Conservation (phyloP, 2,888 invertebrate species). For the Ichneumon xanthorius region DNA sequence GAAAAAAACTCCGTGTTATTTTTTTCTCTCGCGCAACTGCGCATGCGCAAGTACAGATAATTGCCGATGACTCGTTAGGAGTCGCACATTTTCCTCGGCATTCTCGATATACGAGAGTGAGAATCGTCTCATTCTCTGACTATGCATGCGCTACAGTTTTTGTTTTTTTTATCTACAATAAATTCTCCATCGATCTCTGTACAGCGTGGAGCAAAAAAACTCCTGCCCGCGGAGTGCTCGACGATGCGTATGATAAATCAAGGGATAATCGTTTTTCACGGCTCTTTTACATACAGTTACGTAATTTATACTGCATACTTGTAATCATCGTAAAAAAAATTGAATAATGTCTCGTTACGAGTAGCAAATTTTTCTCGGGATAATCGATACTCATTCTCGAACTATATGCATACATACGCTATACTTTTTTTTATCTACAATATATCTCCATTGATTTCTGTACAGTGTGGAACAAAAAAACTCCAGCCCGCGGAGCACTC, state of each 20-base stretch:
- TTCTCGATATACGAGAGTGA: not conserved
- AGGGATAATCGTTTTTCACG: not conserved
- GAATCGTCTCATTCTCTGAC: not conserved
- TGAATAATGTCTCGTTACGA: not conserved
- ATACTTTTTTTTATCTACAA: constrained; percentile 28
- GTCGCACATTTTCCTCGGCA: no score
- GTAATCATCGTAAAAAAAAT: not conserved
- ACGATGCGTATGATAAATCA: constrained; percentile 1
- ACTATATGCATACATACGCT: constrained; percentile 1
- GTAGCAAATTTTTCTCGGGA: not conserved
- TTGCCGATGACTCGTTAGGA: no score
- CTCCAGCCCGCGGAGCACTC: constrained; percentile 43
- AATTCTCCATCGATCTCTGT: constrained; percentile 14
- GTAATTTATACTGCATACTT: not conserved
- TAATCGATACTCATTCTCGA: not conserved
- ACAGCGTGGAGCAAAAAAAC: not conserved
- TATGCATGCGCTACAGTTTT: constrained; percentile 11
- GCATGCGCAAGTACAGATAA: no score
- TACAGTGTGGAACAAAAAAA: not conserved
- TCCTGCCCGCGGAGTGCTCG: constrained; percentile 40
- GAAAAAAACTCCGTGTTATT: no score
- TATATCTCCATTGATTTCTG: constrained; percentile 11
- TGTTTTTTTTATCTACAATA: constrained; percentile 11
- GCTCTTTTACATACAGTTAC: not conserved
- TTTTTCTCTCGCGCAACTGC: no score